Evolutionary conservation across 1,140 invertebrate species (phyloP).

Genomic region (Akabosia matsudoensis): DNA sequence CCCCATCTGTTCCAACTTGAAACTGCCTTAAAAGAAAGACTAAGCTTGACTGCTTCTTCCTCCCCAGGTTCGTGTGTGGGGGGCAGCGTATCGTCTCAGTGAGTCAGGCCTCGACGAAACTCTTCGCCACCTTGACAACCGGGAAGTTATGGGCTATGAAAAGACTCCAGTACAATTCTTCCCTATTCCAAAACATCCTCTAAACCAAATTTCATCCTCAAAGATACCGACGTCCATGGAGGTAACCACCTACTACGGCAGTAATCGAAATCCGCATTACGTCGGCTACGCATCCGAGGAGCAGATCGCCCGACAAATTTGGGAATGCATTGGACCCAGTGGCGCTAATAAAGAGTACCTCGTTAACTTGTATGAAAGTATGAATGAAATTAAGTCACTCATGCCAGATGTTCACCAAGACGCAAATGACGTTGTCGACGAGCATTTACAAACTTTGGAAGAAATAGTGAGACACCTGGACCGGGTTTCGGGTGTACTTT

Average conservation of each 20-base stretch:
- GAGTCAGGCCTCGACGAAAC: conserved; percentile 66
- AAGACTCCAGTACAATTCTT: conserved; percentile 67
- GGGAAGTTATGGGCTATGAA: conserved; percentile 86
- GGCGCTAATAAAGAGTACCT: conserved; percentile 86
- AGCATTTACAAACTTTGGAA: too few species aligned
- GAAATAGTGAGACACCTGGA: too few species aligned
- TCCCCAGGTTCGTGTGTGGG: conserved; percentile 72
- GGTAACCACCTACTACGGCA: conserved; percentile 79
- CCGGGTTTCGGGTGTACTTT: too few species aligned
- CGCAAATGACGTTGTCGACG: too few species aligned
- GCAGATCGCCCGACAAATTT: conserved; percentile 75
- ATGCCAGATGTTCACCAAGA: too few species aligned
- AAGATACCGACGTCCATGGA: conserved; percentile 56
- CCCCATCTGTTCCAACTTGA: conserved; percentile 64
- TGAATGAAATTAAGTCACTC: too few species aligned
- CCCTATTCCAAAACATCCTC: conserved; percentile 54
- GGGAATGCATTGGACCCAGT: conserved; percentile 69
- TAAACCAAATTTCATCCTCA: conserved; percentile 25
- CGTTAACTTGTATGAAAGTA: conserved; percentile 73
- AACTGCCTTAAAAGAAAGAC: conserved; percentile 6
- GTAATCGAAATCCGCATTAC: conserved; percentile 69
- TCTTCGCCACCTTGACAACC: conserved; percentile 73
- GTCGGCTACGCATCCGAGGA: conserved; percentile 69
- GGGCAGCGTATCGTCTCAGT: conserved; percentile 82
- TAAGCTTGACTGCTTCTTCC: not conserved